Evolutionary conservation across 2,888 invertebrate species (phyloP).

Genomic region (Agrenia bidenticulata): DNA sequence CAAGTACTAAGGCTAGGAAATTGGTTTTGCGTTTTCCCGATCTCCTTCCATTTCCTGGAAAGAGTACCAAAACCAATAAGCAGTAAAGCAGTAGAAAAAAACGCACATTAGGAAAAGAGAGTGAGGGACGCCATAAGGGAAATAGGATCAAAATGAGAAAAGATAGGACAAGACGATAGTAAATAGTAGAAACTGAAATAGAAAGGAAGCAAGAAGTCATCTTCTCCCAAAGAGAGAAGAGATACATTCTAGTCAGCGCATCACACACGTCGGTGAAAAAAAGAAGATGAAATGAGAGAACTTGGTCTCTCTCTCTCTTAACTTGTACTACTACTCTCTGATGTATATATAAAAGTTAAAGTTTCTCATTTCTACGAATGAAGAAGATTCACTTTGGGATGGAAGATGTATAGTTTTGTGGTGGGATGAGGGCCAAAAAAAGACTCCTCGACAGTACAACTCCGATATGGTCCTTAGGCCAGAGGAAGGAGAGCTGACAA

Average conservation of each 20-base stretch:
- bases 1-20: background rate
- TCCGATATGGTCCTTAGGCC: constrained; percentile 49
- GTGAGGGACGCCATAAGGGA: constrained; percentile 12
- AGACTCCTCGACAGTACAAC: constrained; percentile 6
- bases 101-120: background rate
- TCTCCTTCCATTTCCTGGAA: constrained; percentile 13
- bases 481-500: constrained; percentile 52
- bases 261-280: background rate
- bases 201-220: constrained; percentile 2
- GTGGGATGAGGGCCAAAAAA: constrained; percentile 43
- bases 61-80: constrained; percentile 14
- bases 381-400: constrained; percentile 7
- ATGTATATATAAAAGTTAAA: constrained; percentile 5
- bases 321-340: background rate
- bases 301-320: background rate
- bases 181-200: constrained; percentile 1
- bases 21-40: constrained; percentile 15
- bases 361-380: constrained; percentile 15
- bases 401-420: constrained; percentile 16
- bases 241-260: background rate
- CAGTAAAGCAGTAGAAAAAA: constrained; percentile 5
- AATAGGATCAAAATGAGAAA: constrained; percentile 11
- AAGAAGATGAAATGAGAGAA: background rate
- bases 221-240: background rate
- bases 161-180: constrained; percentile 5